Evolutionary conservation across 2,797 vertebrate genomes (phyloP), one percentile per base, ranked within the genome.

Genomic region (Emydoidea blandingii): DNA sequence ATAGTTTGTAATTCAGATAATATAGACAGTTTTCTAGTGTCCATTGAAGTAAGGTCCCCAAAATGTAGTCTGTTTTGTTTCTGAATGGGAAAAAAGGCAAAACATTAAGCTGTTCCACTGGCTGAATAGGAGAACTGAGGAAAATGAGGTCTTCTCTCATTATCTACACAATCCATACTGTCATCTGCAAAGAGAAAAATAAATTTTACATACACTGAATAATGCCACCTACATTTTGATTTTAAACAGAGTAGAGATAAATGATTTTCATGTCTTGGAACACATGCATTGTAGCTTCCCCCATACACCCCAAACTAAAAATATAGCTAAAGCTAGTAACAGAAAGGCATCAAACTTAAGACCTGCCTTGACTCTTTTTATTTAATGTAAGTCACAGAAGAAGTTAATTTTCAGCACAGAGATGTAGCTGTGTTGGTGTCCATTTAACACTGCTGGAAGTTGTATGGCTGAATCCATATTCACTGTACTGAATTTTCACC

Each of bases 101-200:
- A 95, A 54, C 96, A 92, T 99, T 98, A 99, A 98, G 99, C 99
- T 14, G 99, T 99, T 98, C 99, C 99, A 90, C 99, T 99, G 98
- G 99, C 99, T 15, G 99, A 99, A 97, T 99, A 99, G 95, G 99
- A 99, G 98, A 99, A 99, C 98, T 99, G 99, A 62, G 99, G 99
- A 97, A 99, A 99, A 98, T 99, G 99, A 80, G 99, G 99, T 97
- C 99, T 98, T 97, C 99, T 98, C 97, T 99, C 99, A 0, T 99
- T 99, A 98, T 99, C 99, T 92, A 99, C 98, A 74, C 98, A 99
- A 98, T 99, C 99, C 99, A 99, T 99, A 97, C 97, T 99, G 98
- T 99, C 99, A 95, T 99, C 99, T 99, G 98, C 4, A 81, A 97
- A 79, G 90, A 16, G 6, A 50, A 72, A 34, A 57, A 14, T 1